These are phyloP conservation scores for Parascotia fuliginaria DNA, from an alignment of 2,888 invertebrate genomes.

Conservation along the genomic window DNA sequence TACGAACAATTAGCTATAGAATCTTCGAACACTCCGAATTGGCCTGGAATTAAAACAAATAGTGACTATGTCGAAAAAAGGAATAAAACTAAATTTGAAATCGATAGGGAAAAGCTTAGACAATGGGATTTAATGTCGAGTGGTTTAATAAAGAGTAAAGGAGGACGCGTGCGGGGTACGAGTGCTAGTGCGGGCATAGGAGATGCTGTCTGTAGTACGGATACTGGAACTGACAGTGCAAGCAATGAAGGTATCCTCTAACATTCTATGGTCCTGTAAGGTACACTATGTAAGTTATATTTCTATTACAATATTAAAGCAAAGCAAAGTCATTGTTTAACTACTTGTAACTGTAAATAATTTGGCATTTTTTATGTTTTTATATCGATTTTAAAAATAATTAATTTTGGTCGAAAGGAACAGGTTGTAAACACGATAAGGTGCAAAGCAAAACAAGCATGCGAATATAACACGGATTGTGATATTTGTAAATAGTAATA, in stretches of 20 bases:
- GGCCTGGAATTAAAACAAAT: conserved; percentile 23
- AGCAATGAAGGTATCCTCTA: conserved; percentile 84
- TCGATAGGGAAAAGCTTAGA: conserved; percentile 93
- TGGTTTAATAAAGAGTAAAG: conserved; percentile 87
- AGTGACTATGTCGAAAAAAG: conserved; percentile 37
- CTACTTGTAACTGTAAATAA: conserved; percentile 57
- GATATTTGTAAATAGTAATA: conserved; percentile 56
- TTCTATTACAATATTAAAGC: conserved; percentile 67
- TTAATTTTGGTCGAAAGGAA: conserved; percentile 39
- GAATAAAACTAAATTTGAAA: conserved; percentile 84
- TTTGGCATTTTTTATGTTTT: conserved; percentile 62
- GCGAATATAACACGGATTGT: conserved; percentile 59
- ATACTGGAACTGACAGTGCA: conserved; percentile 78
- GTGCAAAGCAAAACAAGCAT: conserved; percentile 70
- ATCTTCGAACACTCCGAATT: conserved; percentile 49
- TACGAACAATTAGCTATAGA: conserved; percentile 85
- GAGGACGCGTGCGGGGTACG: conserved; percentile 72
- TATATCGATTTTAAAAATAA: conserved; percentile 22
- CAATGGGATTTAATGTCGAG: conserved; percentile 96
- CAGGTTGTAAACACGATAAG: conserved; percentile 72
- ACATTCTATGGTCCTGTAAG: conserved; percentile 76
- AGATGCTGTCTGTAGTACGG: conserved; percentile 71
- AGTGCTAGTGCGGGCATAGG: conserved; percentile 67
- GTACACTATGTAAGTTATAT: conserved; percentile 80
- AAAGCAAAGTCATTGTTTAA: conserved; percentile 77